phyloP scores from a whole-genome alignment of 92 coral and sea anemone genomes.

The Porites lobata region DNA sequence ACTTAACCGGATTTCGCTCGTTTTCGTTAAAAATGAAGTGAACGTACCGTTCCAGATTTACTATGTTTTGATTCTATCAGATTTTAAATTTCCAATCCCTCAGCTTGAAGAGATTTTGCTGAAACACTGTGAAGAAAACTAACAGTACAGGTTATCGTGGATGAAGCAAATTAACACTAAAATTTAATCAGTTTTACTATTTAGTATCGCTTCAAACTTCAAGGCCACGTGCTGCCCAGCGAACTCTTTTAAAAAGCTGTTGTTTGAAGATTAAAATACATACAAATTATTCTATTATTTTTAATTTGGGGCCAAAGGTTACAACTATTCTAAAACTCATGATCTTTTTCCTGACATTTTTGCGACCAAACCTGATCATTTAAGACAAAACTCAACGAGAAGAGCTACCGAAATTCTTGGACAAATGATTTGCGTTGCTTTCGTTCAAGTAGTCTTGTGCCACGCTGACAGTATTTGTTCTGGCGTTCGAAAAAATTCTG shows the following conservation, averaged over 20 bases:
- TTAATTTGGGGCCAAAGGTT: conserved; percentile 65
- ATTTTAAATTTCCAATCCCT: not conserved
- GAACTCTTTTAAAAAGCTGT: conserved; percentile 46
- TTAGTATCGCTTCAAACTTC: not conserved
- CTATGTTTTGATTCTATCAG: not conserved
- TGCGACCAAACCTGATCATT: not conserved
- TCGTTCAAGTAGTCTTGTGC: not conserved
- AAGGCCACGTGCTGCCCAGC: conserved; percentile 37
- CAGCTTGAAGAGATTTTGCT: not conserved
- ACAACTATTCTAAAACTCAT: conserved; percentile 50
- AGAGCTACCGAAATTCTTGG: not conserved
- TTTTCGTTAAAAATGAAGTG: conserved; percentile 29
- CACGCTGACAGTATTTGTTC: not conserved
- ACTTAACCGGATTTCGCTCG: conserved; percentile 40
- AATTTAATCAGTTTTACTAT: not conserved
- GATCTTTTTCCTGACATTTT: conserved; percentile 27
- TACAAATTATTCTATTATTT: conserved; percentile 56
- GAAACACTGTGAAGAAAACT: not conserved
- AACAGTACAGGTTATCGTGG: not conserved
- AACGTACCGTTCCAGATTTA: not conserved
- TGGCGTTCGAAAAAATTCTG: not conserved
- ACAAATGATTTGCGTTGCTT: not conserved
- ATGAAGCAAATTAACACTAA: not conserved
- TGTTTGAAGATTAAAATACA: conserved; percentile 45
- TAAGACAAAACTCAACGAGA: not conserved